Percentiles rank a stretch among this genome's conserved stretches.
phyloP scores from a whole-genome alignment of 2,888 invertebrate genomes.

The Ophioninae sp. region DNA sequence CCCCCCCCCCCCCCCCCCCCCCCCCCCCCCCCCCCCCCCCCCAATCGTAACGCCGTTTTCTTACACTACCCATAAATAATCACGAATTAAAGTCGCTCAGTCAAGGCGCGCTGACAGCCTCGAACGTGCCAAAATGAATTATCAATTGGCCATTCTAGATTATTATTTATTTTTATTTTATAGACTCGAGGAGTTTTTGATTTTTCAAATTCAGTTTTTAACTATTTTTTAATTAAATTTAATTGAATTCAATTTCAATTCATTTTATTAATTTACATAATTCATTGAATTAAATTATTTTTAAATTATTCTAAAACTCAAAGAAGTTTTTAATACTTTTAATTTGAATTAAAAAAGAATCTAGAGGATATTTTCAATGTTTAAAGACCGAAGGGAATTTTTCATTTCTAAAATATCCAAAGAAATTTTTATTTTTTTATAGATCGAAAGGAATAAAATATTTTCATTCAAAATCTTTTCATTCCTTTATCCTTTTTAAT shows the following conservation, averaged over 20 bases:
- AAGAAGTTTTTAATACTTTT: too few relatives aligned
- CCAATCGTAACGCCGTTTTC: constrained; percentile 57
- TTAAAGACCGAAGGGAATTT: too few relatives aligned
- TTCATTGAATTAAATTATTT: too few relatives aligned
- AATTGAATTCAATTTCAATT: too few relatives aligned
- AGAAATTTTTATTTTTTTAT: not conserved
- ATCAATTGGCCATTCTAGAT: constrained; percentile 36
- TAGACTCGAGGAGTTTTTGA: too few relatives aligned
- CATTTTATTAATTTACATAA: too few relatives aligned
- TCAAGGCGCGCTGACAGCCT: constrained; percentile 32
- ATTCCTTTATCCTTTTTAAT: not conserved
- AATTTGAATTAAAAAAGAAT: too few relatives aligned
- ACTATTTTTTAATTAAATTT: too few relatives aligned
- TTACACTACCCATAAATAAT: constrained; percentile 30
- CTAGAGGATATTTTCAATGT: too few relatives aligned
- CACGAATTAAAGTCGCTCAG: constrained; percentile 11
- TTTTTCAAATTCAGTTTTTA: too few relatives aligned
- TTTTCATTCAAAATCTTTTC: not conserved
- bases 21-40: not conserved
- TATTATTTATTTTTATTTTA: not conserved
- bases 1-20: not conserved
- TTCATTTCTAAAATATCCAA: not conserved
- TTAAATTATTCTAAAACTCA: too few relatives aligned
- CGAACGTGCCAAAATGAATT: constrained; percentile 54
- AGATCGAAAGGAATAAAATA: not conserved